Conservation (phyloP, 2,888 invertebrate genomes). For the Lordiphosa andalusiaca region DNA sequence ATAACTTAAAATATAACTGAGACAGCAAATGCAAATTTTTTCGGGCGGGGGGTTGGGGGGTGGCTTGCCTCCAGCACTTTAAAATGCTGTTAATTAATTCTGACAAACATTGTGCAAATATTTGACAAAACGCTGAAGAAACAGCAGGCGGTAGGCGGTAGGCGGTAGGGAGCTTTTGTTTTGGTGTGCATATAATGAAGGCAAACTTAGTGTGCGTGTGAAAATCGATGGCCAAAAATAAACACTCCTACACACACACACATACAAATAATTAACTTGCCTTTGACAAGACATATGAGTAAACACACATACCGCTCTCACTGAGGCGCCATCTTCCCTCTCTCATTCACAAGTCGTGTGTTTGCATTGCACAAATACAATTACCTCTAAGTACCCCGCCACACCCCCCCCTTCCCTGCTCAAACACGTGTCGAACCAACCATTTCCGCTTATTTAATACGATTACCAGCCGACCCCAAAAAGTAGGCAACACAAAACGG, state of each 20-base stretch:
- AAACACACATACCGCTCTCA: conserved; percentile 53
- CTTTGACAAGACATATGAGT: conserved; percentile 68
- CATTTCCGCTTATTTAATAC: conserved; percentile 71
- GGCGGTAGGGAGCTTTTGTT: conserved; percentile 2
- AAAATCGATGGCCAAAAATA: conserved; percentile 71
- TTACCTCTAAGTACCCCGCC: conserved; percentile 40
- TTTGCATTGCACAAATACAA: conserved; percentile 45
- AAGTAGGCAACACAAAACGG: conserved; percentile 36
- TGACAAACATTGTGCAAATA: conserved; percentile 70
- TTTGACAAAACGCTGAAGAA: conserved; percentile 46
- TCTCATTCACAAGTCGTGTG: conserved; percentile 26
- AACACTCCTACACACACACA: conserved; percentile 30
- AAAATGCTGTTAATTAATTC: conserved; percentile 66
- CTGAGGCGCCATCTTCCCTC: conserved; percentile 5
- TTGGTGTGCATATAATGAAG: not conserved
- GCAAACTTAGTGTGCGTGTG: conserved; percentile 16
- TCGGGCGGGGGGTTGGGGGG: too few species aligned
- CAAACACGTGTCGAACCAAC: conserved; percentile 59
- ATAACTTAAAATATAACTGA: conserved; percentile 6
- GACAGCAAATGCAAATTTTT: conserved; percentile 11
- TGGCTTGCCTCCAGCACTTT: conserved; percentile 7
- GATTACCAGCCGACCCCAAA: conserved; percentile 35
- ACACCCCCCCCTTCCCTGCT: not conserved
- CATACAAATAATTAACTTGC: conserved; percentile 56
- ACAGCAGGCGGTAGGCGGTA: not conserved